Base-by-base conservation (phyloP, 1,140 invertebrate species). In the Wasmannia auropunctata region DNA sequence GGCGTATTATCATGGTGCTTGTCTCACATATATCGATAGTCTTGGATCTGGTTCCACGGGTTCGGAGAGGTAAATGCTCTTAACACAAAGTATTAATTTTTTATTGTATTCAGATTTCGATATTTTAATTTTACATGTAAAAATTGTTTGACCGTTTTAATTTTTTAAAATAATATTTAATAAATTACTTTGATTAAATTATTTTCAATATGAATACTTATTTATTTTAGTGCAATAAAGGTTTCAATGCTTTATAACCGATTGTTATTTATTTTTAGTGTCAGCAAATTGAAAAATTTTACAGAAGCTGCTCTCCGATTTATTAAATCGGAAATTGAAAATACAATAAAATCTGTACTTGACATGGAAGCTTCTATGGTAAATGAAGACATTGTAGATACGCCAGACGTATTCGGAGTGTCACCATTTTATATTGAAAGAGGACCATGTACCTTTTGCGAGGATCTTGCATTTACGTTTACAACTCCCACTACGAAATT, bases 11-110 rank as follows among this genome's bases (percentile, higher is more conserved):
- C 98, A 99, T 94, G 99, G 99, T 16, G 98, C 98, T 69, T 97
- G 97, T 94, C 96, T 99, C 58, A 98, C 98, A 0, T 98, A 99
- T 88, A 95, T 99, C 3, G 99, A 99, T 95, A 97, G 98, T 77
- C 96, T 99, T 65, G 98, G 98, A 60, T 96, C 97, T 46, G 97
- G 97, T 49, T 93, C 96, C 14, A 97, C 97, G 0, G 96, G 96
- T 2, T 95, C 95, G 40, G 97, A 97, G 90, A 96, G 95, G 93
- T 95, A 94, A 74, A 92, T 77, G 37, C 89, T 51, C 80, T 25
- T 86, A 31, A 3, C 10, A 46, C 7, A 43, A 37, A 75, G 40
- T 58, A 79, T 65, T 65, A 40, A 70, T 19, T 63, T 14, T n/a
- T 16, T 25, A 31, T 58, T 80, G 4, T 37, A 37, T 11, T 65